Conservation (phyloP, 2,797 vertebrate species). For the Microtus agrestis region DNA sequence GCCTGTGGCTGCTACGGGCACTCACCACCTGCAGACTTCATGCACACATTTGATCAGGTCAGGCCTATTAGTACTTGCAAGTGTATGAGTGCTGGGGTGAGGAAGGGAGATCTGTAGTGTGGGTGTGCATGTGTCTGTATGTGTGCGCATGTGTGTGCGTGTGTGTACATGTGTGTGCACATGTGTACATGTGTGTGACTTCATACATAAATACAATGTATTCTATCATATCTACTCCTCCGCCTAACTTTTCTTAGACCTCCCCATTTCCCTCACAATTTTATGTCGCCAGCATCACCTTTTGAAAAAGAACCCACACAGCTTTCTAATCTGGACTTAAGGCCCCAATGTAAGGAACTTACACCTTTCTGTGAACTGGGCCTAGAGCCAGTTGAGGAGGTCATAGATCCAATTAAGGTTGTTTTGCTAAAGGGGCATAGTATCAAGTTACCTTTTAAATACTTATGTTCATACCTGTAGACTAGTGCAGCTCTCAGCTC, state of each 20-base stretch:
- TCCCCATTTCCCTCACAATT: not conserved
- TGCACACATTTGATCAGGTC: not conserved
- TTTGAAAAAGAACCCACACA: not conserved
- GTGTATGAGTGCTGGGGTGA: not conserved
- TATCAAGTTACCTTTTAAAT: not conserved
- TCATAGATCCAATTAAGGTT: not conserved
- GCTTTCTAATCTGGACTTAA: not conserved
- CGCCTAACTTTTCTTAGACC: not conserved
- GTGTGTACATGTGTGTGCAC: not conserved
- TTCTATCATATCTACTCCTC: not conserved
- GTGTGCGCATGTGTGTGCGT: fast-evolving
- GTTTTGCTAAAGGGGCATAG: not conserved
- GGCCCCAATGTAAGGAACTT: not conserved
- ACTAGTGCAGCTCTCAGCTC: not conserved
- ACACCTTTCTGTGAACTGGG: not conserved
- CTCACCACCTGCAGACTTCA: not conserved
- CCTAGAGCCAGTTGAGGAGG: not conserved
- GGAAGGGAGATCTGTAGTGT: not conserved
- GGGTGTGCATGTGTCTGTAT: fast-evolving
- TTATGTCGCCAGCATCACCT: not conserved
- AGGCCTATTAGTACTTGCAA: not conserved
- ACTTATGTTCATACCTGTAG: not conserved
- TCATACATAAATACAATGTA: not conserved
- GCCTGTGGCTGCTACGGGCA: not conserved
- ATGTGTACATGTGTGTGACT: too few relatives aligned